Conservation (phyloP, 2,113 vertebrate genomes). For the Limanda limanda region DNA sequence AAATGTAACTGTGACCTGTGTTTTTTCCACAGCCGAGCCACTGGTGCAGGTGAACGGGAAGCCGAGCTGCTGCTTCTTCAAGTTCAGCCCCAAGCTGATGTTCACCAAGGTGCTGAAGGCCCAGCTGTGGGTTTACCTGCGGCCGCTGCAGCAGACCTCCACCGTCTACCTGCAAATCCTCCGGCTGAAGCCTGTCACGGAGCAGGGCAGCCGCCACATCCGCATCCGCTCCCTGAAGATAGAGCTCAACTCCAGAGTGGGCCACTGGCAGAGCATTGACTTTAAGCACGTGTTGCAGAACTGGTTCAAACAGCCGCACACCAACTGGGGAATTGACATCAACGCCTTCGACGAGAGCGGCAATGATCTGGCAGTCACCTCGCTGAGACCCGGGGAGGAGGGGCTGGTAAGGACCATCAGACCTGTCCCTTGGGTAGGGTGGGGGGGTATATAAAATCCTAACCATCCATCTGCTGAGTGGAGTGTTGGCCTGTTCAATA, state of each 20-base stretch:
- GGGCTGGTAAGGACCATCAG: slow-evolving; percentile 92
- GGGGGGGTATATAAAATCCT: neutral
- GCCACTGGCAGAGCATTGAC: slow-evolving; percentile 99
- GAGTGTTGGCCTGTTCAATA: too few relatives aligned
- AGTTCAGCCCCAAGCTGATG: slow-evolving; percentile 99
- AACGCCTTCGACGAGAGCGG: slow-evolving; percentile 97
- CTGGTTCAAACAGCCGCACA: slow-evolving; percentile 99
- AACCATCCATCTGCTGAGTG: too few relatives aligned
- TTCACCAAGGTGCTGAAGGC: slow-evolving; percentile 99
- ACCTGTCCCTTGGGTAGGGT: slow-evolving; percentile 67
- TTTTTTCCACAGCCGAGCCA: slow-evolving; percentile 88
- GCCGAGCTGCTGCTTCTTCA: slow-evolving; percentile 97
- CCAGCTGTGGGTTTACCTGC: slow-evolving; percentile 97
- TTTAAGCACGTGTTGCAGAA: slow-evolving; percentile 99
- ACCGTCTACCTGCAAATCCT: slow-evolving; percentile 98
- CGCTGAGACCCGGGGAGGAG: slow-evolving; percentile 93
- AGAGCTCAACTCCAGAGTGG: slow-evolving; percentile 92
- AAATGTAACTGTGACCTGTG: slow-evolving; percentile 30
- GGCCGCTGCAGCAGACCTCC: slow-evolving; percentile 93
- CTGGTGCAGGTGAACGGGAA: slow-evolving; percentile 95
- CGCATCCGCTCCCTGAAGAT: slow-evolving; percentile 98
- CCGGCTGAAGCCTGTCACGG: slow-evolving; percentile 93
- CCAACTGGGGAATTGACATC: slow-evolving; percentile 99
- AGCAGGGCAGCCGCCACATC: slow-evolving; percentile 94
- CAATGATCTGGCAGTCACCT: slow-evolving; percentile 96